Evolutionary conservation across 2,888 invertebrate species (phyloP), one percentile per base, ranked within the genome.

Genomic region (Oligia strigilis): DNA sequence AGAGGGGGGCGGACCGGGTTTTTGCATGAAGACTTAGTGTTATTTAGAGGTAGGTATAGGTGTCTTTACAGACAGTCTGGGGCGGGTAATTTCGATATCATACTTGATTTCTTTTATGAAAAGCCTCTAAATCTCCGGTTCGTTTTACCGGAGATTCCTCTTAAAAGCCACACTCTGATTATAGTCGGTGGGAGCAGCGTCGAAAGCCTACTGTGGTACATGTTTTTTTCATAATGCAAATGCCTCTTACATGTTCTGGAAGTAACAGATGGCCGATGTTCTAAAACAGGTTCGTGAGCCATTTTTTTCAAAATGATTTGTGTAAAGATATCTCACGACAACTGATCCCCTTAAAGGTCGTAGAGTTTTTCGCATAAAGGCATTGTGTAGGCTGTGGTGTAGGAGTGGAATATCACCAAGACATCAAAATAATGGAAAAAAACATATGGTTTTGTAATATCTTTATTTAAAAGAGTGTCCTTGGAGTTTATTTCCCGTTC

Each of bases 11-110:
- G 81, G 75, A 69, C 19, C 60, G 40, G 69, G 69, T 80, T 87
- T 87, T 87, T 87, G 83, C 83, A 81, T 81, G 74, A 83, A 64
- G 62, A 82, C 75, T 80, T 89, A 84, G 83, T 77, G 74, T 75
- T 85, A 87, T 86, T 84, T 80, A 81, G 84, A 73, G 75, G 70
- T 78, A 36, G 64, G 60, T 82, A n/a, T 65, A 81, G 70, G 14
- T 40, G 72, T 58, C 49, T 65, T 71, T 60, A 67, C 36, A 60
- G 43, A 36, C 23, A 62, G 49, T 29, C 11, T 29, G 46, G 19
- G 55, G 58, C 6, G 29, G n/a, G 55, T 80, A 58, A 58, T 75
- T 80, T 80, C 14, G n/a, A 80, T 74, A 36, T 49, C 6, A 36
- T 65, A 49, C 58, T 55, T 60, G 17, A 17, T 60, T 60, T n/a